phyloP scores from a whole-genome alignment of 2,113 vertebrate genomes.

The Dolichallabes microphthalmus region DNA sequence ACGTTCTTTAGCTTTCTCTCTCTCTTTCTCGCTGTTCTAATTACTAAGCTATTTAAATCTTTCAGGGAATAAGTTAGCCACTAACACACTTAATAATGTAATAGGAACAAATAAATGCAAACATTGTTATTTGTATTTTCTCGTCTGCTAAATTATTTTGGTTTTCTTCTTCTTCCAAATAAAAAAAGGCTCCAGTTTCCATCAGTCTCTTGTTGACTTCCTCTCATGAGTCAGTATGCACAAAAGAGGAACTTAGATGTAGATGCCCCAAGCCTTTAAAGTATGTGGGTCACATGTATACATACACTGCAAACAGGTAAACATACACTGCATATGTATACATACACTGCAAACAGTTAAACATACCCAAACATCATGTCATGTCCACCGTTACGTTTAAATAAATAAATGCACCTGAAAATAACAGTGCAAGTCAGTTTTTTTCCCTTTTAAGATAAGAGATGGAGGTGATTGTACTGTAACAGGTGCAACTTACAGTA shows the following conservation, averaged over 20 bases:
- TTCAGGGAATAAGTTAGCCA: not conserved
- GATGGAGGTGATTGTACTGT: too few species aligned
- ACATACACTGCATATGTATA: too few species aligned
- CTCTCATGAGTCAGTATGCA: not conserved
- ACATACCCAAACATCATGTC: not conserved
- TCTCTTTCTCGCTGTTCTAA: not conserved
- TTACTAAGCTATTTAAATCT: not conserved
- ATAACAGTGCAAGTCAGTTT: too few species aligned
- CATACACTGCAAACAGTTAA: not conserved
- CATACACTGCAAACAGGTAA: not conserved
- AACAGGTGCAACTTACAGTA: too few species aligned
- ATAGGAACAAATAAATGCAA: not conserved
- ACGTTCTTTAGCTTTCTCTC: not conserved
- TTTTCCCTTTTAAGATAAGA: too few species aligned
- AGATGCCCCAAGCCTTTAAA: not conserved
- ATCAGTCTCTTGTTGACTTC: not conserved
- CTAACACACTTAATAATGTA: not conserved
- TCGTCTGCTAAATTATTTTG: not conserved
- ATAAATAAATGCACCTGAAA: too few species aligned
- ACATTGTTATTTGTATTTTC: not conserved
- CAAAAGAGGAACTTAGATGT: not conserved
- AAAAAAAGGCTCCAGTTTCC: not conserved
- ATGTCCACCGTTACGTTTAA: too few species aligned
- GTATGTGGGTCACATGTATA: not conserved
- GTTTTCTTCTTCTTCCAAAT: not conserved